Evolutionary conservation across 2,797 vertebrate genomes (phyloP), one percentile per base, ranked within the genome.

Genomic region (Phrynocephalus forsythii): DNA sequence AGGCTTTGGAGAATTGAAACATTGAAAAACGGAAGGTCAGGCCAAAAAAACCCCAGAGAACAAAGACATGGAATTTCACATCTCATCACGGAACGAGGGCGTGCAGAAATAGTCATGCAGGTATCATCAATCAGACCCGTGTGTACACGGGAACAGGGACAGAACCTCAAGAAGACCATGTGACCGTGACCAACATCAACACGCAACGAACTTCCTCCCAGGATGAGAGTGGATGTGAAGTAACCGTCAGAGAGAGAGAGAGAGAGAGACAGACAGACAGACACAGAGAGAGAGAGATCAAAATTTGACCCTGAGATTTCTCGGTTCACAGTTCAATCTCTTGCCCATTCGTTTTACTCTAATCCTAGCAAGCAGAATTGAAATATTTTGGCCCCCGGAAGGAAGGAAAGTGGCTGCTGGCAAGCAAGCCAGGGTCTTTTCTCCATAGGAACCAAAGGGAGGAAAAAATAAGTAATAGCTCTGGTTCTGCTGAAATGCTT

Each of bases 401-500:
- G 33, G 20, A 26, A 30, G 73, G n/a, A 26, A 26, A n/a, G 26
- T 56, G 10, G 71, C 56, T 89, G 16, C 72, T 75, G 71, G 26
- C 66, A 79, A 79, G 22, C 3, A 20, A 30, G 10, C 1, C 2
- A 20, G 38, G 6, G 30, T 20, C 22, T 72, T 84, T 88, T 86
- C n/a, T 63, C 2, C 0, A 22, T 0, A 77, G 8, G 80, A 88
- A 92, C 88, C 1, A 52, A 56, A 28, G 0, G 1, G 84, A 48
- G 33, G 8, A 22, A 1, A 16, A 63, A 79, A 50, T 80, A 81
- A 81, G 69, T 67, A 75, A 77, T 72, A 0, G 10, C 1, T 82
- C 22, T 86, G 3, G 1, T 83, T 80, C 69, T 72, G 18, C 18
- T 86, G 75, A 89, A 72, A 5, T 84, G 0, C 81, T 86, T 87